Evolutionary conservation across 2,797 vertebrate species (phyloP).

Genomic region (Amblyopsis hoosieri): DNA sequence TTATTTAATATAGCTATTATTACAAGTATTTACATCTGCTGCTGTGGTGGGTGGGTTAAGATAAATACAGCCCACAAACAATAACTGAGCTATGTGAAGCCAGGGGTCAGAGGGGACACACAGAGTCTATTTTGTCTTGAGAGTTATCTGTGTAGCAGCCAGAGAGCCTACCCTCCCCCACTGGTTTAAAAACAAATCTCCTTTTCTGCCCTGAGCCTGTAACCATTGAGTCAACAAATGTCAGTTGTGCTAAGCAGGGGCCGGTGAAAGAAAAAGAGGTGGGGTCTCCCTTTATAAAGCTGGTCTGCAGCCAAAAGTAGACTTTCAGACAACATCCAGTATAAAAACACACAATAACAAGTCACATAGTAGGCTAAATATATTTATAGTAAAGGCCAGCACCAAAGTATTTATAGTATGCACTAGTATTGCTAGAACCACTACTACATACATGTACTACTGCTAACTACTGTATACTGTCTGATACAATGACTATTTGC

Average conservation of each 20-base stretch:
- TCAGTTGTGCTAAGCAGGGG: constrained; percentile 67
- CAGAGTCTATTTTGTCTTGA: constrained; percentile 44
- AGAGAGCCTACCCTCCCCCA: constrained; percentile 71
- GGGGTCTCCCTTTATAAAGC: constrained; percentile 73
- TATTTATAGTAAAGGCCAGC: not conserved
- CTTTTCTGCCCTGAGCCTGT: constrained; percentile 77
- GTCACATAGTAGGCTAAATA: constrained; percentile 40
- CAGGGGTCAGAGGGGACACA: constrained; percentile 16
- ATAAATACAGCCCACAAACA: not conserved
- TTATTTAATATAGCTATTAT: too few relatives aligned
- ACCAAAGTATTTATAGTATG: not conserved
- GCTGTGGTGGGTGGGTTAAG: too few relatives aligned
- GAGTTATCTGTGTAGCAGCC: constrained; percentile 40
- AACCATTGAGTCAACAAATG: constrained; percentile 85
- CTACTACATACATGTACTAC: not conserved
- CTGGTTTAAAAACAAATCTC: constrained; percentile 79
- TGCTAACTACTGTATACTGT: too few relatives aligned
- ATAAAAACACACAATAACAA: constrained; percentile 50
- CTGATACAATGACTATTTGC: too few relatives aligned
- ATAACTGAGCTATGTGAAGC: constrained; percentile 16
- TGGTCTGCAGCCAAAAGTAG: constrained; percentile 57
- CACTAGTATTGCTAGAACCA: not conserved
- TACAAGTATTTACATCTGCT: too few relatives aligned
- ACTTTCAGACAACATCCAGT: constrained; percentile 77
- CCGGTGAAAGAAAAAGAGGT: constrained; percentile 58